Percentiles rank a stretch among this genome's conserved stretches.
phyloP scores from a whole-genome alignment of 2,797 vertebrate species.

The Arnoldichthys spilopterus region DNA sequence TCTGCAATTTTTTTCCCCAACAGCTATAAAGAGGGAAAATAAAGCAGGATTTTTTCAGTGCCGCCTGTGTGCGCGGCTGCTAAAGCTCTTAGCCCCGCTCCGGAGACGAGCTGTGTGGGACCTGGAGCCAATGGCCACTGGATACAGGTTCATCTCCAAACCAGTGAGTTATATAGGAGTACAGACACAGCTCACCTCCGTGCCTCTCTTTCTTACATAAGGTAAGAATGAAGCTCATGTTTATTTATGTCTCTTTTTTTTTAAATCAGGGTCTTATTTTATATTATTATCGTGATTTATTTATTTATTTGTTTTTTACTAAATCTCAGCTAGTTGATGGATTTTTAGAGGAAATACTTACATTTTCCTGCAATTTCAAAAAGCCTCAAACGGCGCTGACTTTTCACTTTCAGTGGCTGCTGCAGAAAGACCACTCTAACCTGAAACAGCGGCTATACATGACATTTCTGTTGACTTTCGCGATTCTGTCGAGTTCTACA shows the following conservation, averaged over 20 bases:
- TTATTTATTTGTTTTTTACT: neutral
- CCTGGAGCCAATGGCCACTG: conserved; percentile 70
- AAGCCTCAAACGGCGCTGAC: neutral
- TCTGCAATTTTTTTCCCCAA: conserved; percentile 97
- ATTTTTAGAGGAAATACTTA: neutral
- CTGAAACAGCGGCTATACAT: neutral
- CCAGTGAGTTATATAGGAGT: conserved; percentile 63
- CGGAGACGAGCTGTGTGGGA: conserved; percentile 78
- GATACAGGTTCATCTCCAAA: conserved; percentile 72
- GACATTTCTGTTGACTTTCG: neutral
- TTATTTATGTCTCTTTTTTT: neutral
- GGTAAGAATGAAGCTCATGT: neutral
- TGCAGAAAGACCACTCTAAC: neutral
- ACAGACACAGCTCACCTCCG: conserved; percentile 45
- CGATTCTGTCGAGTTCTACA: neutral
- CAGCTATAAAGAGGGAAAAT: conserved; percentile 99
- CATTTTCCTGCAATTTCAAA: neutral
- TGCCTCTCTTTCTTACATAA: neutral
- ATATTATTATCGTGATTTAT: neutral
- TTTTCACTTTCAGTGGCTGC: neutral
- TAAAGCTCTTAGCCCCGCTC: conserved; percentile 81
- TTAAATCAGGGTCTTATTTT: neutral
- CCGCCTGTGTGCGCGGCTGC: conserved; percentile 91
- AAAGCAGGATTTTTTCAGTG: conserved; percentile 97
- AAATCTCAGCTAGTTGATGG: neutral